A percentile compares a stretch with the other conserved stretches of the same genome.
Evolutionary conservation across 2,113 vertebrate species (phyloP).

Genomic region (Taxidea taxus): DNA sequence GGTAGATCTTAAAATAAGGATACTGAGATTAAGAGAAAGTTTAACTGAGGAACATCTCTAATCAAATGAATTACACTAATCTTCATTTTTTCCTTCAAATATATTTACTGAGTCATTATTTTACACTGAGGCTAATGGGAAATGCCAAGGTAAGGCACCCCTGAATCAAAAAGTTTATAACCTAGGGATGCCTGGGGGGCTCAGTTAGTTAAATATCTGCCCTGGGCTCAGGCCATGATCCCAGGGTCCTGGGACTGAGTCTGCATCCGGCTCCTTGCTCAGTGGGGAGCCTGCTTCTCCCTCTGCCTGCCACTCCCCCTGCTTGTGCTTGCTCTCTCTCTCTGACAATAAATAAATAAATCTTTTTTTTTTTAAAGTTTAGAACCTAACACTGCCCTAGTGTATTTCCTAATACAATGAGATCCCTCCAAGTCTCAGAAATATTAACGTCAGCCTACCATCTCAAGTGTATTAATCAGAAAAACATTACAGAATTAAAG

Average conservation of each 20-base stretch:
- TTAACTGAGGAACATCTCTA: conserved; percentile 16
- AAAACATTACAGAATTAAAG: conserved; percentile 39
- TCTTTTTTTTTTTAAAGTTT: neutral
- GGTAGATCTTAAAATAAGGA: neutral
- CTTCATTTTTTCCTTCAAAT: neutral
- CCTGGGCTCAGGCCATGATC: too few species aligned
- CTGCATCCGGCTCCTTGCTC: neutral
- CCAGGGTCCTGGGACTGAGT: too few species aligned
- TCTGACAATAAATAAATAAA: neutral
- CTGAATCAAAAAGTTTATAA: neutral
- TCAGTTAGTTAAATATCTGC: too few species aligned
- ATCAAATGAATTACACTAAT: conserved; percentile 33
- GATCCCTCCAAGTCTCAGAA: conserved; percentile 16
- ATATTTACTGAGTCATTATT: neutral
- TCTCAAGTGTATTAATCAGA: neutral
- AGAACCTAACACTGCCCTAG: neutral
- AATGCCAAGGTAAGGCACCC: neutral
- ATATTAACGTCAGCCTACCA: neutral
- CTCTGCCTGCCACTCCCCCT: neutral
- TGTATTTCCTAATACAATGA: neutral
- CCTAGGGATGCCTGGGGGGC: neutral
- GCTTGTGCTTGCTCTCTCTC: neutral
- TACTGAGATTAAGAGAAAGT: neutral
- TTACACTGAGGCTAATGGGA: neutral
- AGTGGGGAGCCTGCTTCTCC: neutral